Evolutionary conservation across 2,797 vertebrate genomes (phyloP).

Genomic region (Pteronotus mesoamericanus): DNA sequence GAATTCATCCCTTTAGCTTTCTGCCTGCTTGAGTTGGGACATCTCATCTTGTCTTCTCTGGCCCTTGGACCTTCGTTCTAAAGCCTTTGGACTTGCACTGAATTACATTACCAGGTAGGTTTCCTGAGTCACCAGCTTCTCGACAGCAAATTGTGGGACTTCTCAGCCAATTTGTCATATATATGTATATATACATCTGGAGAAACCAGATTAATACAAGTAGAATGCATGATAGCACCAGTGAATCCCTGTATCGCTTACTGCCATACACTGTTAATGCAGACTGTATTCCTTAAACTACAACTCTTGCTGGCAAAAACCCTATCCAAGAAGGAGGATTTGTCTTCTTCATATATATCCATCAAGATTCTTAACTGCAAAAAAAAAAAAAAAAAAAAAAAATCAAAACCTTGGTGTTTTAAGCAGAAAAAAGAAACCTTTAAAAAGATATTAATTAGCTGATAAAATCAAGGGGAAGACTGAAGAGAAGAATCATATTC

Average conservation of each 20-base stretch:
- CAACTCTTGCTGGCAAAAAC: background rate
- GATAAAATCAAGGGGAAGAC: background rate
- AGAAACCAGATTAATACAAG: background rate
- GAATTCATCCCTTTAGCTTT: background rate
- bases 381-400: constrained; percentile 3
- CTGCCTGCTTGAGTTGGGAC: background rate
- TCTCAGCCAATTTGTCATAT: background rate
- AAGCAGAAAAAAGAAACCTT: background rate
- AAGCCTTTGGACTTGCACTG: background rate
- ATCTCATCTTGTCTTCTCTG: background rate
- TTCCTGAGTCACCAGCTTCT: background rate
- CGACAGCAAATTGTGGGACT: background rate
- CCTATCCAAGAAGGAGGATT: background rate
- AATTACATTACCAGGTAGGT: background rate
- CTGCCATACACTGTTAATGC: background rate
- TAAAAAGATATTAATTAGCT: background rate
- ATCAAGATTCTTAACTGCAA: background rate
- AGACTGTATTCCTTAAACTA: background rate
- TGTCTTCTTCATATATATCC: background rate
- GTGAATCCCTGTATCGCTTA: background rate
- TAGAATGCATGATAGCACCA: background rate
- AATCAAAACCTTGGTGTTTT: background rate
- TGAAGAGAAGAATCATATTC: background rate
- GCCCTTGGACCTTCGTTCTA: background rate
- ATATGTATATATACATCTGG: background rate